phyloP scores from a whole-genome alignment of 2,113 vertebrate species.

The Coregonus clupeaformis region DNA sequence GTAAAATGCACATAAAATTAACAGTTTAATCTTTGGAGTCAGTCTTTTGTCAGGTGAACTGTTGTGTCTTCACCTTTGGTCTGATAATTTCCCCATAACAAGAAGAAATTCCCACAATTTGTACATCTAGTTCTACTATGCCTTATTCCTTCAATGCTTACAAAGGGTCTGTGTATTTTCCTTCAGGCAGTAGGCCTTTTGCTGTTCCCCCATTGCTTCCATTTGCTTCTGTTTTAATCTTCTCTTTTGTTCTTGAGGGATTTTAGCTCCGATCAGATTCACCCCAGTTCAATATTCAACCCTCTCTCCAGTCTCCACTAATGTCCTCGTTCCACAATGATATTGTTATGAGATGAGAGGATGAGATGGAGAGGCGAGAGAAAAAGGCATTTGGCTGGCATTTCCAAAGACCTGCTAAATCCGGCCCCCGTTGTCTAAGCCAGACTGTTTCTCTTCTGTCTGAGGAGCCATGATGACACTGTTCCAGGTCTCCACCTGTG shows the following conservation, averaged over 20 bases:
- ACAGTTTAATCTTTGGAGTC: too few species aligned
- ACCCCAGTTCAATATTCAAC: not conserved
- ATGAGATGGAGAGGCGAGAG: slow-evolving; percentile 19
- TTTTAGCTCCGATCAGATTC: too few species aligned
- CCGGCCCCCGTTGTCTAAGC: slow-evolving; percentile 48
- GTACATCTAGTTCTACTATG: too few species aligned
- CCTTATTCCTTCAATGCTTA: too few species aligned
- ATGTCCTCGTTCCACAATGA: slow-evolving; percentile 18
- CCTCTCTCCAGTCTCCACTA: slow-evolving; percentile 38
- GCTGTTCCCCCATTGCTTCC: not conserved
- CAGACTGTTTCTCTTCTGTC: slow-evolving; percentile 65
- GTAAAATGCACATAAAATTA: too few species aligned
- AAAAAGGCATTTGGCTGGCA: slow-evolving; percentile 69
- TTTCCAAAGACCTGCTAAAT: slow-evolving; percentile 60
- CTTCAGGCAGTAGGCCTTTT: too few species aligned
- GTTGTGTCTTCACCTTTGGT: too few species aligned
- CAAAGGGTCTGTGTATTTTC: too few species aligned
- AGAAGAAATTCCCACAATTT: too few species aligned
- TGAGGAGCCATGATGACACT: slow-evolving; percentile 64
- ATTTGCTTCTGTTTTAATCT: not conserved
- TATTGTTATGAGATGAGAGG: slow-evolving; percentile 54
- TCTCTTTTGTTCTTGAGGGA: slow-evolving; percentile 29
- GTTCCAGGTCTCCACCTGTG: slow-evolving; percentile 74
- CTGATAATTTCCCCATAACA: too few species aligned
- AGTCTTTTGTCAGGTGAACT: too few species aligned